Conservation (phyloP, 2,888 invertebrate genomes). For the Pseudococcus jackbeardsleyi region DNA sequence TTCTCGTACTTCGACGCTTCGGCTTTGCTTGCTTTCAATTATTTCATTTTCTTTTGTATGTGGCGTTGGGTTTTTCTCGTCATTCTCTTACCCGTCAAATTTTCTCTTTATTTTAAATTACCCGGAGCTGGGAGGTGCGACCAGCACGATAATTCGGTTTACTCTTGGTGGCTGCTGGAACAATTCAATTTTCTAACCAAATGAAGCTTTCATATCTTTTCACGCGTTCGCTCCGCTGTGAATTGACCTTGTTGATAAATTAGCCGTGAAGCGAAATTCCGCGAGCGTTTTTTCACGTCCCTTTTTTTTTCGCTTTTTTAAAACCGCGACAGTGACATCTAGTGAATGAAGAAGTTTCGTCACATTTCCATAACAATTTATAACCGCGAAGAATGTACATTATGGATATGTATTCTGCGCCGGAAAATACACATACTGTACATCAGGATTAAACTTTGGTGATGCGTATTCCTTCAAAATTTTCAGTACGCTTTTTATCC, state of each 20-base stretch:
- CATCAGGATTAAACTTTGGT: no score
- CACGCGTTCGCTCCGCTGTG: neutral
- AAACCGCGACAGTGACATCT: no score
- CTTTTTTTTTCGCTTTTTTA: neutral
- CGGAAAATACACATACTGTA: no score
- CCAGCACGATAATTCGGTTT: neutral
- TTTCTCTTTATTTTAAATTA: neutral
- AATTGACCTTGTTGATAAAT: neutral
- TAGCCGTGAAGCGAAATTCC: neutral
- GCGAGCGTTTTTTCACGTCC: neutral
- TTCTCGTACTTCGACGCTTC: neutral
- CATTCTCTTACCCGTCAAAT: neutral
- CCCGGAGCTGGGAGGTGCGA: neutral
- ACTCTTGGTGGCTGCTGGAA: neutral
- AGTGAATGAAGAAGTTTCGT: no score
- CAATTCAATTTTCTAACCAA: neutral
- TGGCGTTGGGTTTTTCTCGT: neutral
- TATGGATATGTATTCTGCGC: no score
- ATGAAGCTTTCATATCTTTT: constrained; percentile 10
- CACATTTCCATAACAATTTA: no score
- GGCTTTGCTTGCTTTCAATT: constrained; percentile 37
- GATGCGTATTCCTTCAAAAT: no score
- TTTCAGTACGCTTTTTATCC: no score
- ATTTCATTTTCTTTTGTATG: constrained; percentile 18
- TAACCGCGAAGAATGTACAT: no score